Conservation (phyloP, 2,888 invertebrate species). For the Taenaris catops region DNA sequence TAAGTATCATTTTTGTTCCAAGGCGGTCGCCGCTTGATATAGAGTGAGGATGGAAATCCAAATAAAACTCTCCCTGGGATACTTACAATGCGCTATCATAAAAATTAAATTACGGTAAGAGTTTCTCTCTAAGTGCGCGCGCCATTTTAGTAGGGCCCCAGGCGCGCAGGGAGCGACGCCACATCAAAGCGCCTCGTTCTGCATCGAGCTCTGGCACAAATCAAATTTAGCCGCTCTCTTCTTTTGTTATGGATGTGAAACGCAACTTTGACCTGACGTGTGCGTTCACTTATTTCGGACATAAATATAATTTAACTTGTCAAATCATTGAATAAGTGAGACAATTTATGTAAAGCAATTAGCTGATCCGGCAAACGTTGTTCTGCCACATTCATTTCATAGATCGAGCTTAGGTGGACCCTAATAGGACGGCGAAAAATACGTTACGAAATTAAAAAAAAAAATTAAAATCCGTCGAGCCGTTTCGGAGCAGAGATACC, state of each 20-base stretch:
- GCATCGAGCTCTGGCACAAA: slow-evolving; percentile 55
- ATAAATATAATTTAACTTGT: slow-evolving; percentile 6
- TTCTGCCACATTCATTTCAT: too few relatives aligned
- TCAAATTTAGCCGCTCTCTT: slow-evolving; percentile 73
- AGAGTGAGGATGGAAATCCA: too few relatives aligned
- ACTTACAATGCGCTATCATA: slow-evolving; percentile 75
- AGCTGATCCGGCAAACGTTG: too few relatives aligned
- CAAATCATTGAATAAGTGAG: too few relatives aligned
- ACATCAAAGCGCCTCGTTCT: slow-evolving; percentile 70
- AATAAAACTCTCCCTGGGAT: slow-evolving; percentile 57
- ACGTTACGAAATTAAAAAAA: too few relatives aligned
- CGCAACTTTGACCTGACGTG: slow-evolving; percentile 38
- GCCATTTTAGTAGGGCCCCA: slow-evolving; percentile 54
- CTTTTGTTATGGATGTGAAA: slow-evolving; percentile 52
- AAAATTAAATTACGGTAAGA: slow-evolving; percentile 76
- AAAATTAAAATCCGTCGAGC: too few relatives aligned
- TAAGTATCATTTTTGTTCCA: too few relatives aligned
- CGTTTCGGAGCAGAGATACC: too few relatives aligned
- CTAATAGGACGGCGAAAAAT: too few relatives aligned
- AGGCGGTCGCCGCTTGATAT: too few relatives aligned
- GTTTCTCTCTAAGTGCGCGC: slow-evolving; percentile 71
- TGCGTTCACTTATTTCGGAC: slow-evolving; percentile 6
- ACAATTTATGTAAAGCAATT: too few relatives aligned
- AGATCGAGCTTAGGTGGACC: too few relatives aligned
- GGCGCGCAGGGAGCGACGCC: slow-evolving; percentile 43